Percentiles rank a stretch among this genome's conserved stretches.
phyloP scores from a whole-genome alignment of 2,888 invertebrate genomes.

The Scaptomyza flava region DNA sequence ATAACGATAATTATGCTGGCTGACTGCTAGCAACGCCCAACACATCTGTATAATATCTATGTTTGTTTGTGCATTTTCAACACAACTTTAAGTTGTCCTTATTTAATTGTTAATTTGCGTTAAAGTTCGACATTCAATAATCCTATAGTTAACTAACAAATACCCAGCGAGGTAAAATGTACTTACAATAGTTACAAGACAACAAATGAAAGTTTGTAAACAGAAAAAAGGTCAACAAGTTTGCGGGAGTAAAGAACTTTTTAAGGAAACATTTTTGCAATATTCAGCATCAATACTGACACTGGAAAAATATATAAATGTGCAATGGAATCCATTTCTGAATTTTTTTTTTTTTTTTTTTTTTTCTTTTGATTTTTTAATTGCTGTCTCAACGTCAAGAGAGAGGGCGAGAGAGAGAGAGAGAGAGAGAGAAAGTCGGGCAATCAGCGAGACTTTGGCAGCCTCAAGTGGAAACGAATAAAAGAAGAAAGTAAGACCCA shows the following conservation, averaged over 20 bases:
- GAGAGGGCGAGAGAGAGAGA: neutral
- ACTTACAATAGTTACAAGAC: too few relatives aligned
- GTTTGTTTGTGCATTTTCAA: conserved; percentile 15
- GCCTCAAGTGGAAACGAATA: conserved; percentile 15
- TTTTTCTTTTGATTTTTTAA: conserved; percentile 23
- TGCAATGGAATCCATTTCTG: conserved; percentile 11
- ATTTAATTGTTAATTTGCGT: conserved; percentile 12
- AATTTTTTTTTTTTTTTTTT: neutral
- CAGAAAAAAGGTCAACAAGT: neutral
- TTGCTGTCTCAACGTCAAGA: conserved; percentile 3
- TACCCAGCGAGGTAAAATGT: too few relatives aligned
- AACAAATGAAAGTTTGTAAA: too few relatives aligned
- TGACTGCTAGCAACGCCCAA: conserved; percentile 27
- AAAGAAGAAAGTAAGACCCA: conserved; percentile 11
- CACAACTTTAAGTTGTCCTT: conserved; percentile 20
- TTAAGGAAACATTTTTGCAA: conserved; percentile 5
- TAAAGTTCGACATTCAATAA: neutral
- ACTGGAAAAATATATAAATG: conserved; percentile 22
- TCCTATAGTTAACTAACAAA: too few relatives aligned
- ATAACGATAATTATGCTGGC: conserved; percentile 63
- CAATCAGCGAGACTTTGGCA: conserved; percentile 1
- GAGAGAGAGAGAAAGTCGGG: neutral
- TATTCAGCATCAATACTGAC: conserved; percentile 11
- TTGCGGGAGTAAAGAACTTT: neutral
- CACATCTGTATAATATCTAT: neutral